Conservation (phyloP, 2,797 vertebrate species). For the Lophura swinhoii region DNA sequence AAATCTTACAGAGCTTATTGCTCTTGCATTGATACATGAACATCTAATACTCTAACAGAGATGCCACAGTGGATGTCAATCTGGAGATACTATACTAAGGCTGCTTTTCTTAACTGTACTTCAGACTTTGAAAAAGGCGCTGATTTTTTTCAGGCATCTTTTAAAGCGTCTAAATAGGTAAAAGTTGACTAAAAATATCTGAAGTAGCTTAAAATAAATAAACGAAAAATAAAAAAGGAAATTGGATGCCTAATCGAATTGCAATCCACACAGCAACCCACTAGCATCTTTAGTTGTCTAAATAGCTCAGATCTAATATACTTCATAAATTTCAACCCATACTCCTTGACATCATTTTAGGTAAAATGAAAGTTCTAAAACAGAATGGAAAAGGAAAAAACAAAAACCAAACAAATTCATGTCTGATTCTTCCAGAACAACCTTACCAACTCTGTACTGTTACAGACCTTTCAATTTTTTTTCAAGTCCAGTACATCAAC, state of each 20-base stretch:
- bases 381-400: too few species aligned
- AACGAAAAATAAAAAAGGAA: not conserved
- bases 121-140: not conserved
- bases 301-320: not conserved
- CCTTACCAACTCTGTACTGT: not conserved
- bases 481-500: not conserved
- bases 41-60: too few species aligned
- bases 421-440: not conserved
- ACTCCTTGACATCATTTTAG: not conserved
- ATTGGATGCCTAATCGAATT: not conserved
- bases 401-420: not conserved
- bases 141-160: not conserved
- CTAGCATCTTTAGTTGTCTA: not conserved
- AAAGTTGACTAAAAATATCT: not conserved
- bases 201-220: not conserved
- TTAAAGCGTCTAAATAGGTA: not conserved
- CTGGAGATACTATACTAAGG: not conserved
- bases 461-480: rapidly evolving
- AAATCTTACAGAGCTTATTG: not conserved
- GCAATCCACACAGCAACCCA: not conserved
- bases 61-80: not conserved
- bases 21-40: not conserved
- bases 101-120: not conserved
- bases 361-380: not conserved
- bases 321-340: not conserved